Conservation (phyloP, 2,888 invertebrate species). For the Bellardia bayeri region DNA sequence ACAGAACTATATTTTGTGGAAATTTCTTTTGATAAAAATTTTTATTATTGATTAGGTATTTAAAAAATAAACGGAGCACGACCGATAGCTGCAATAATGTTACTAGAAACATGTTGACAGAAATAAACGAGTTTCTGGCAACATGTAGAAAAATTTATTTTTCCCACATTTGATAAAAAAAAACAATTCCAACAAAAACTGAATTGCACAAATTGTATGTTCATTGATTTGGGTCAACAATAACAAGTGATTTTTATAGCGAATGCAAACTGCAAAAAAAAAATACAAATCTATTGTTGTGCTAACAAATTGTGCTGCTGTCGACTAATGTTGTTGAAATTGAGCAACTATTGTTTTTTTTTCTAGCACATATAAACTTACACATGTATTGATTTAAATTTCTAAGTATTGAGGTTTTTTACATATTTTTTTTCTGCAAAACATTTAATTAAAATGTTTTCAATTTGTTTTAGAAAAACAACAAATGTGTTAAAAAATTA, state of each 20-base stretch:
- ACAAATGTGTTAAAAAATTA: conserved; percentile 57
- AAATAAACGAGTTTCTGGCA: too few species aligned
- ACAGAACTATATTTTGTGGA: too few species aligned
- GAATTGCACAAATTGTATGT: conserved; percentile 1
- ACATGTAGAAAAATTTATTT: not conserved
- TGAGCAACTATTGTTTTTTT: conserved; percentile 36
- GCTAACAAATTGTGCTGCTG: conserved; percentile 5
- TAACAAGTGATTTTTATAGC: conserved; percentile 44
- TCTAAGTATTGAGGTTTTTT: conserved; percentile 1
- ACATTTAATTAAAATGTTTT: conserved; percentile 62
- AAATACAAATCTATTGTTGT: conserved; percentile 47
- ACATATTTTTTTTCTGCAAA: conserved; percentile 29
- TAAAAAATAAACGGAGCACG: too few species aligned
- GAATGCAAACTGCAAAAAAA: conserved; percentile 18
- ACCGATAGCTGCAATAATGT: too few species aligned
- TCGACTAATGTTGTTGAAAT: conserved; percentile 10
- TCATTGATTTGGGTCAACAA: conserved; percentile 55
- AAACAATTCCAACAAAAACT: conserved; percentile 20
- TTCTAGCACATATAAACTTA: not conserved
- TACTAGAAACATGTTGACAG: too few species aligned
- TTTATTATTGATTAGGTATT: too few species aligned
- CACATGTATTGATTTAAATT: conserved; percentile 6
- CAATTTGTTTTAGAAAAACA: conserved; percentile 39
- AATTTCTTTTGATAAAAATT: too few species aligned
- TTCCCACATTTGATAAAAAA: not conserved